A percentile compares a stretch with the other conserved stretches of the same genome.
These are phyloP conservation scores for Drosophila prolongata DNA, from an alignment of 2,888 invertebrate genomes.

Conservation along the genomic window DNA sequence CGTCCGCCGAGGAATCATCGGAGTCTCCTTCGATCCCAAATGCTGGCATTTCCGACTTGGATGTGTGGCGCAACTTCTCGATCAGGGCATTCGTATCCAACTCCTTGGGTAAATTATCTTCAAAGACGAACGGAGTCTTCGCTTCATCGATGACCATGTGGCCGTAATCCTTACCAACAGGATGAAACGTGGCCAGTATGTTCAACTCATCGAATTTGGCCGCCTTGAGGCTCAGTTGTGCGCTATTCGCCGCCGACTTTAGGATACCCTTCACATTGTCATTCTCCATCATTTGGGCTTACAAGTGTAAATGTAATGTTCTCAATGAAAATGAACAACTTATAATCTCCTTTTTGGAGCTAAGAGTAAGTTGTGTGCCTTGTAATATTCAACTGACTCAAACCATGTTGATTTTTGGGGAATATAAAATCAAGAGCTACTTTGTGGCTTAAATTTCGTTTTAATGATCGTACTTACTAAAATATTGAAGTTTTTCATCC, in stretches of 20 bases:
- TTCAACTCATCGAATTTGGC: slow-evolving; percentile 99
- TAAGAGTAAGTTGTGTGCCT: background rate
- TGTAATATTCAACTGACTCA: background rate
- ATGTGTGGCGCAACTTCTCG: slow-evolving; percentile 86
- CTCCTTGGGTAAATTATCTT: slow-evolving; percentile 86
- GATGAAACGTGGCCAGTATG: slow-evolving; percentile 98
- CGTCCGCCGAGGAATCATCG: slow-evolving; percentile 85
- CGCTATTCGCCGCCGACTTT: slow-evolving; percentile 10
- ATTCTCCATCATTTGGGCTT: slow-evolving; percentile 16
- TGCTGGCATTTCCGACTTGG: slow-evolving; percentile 83
- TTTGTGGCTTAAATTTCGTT: background rate
- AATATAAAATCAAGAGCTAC: background rate
- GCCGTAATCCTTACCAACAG: slow-evolving; percentile 98
- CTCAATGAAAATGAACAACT: too few species aligned
- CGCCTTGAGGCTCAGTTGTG: slow-evolving; percentile 16
- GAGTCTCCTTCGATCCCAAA: slow-evolving; percentile 83
- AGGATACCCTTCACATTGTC: slow-evolving; percentile 46
- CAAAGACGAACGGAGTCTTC: slow-evolving; percentile 93
- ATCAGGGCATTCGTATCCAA: slow-evolving; percentile 90
- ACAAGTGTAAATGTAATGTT: background rate
- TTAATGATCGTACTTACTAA: background rate
- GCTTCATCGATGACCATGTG: slow-evolving; percentile 99
- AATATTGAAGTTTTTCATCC: background rate
- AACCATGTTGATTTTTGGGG: background rate
- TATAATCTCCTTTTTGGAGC: background rate